Evolutionary conservation across 30 jellyfish, hydroid and myxozoan species (phyloP).

Genomic region (Hydractinia echinata): DNA sequence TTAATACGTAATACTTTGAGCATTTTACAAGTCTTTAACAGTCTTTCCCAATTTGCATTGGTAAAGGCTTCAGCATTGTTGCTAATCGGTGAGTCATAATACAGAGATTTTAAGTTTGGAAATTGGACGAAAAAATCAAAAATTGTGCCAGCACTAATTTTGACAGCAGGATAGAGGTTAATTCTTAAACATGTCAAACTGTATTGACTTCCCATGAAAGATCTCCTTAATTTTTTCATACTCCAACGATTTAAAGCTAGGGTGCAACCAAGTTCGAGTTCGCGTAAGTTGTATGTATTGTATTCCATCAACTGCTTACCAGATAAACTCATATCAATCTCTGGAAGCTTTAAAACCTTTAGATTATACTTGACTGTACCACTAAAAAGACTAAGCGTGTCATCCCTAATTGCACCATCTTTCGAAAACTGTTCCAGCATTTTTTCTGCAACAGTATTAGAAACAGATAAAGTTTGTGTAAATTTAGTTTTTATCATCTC

Average conservation of each 20-base stretch:
- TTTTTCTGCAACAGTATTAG: conserved; percentile 34
- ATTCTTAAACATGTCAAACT: conserved; percentile 17
- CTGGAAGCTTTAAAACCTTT: conserved; percentile 39
- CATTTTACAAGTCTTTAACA: conserved; percentile 8
- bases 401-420: conserved; percentile 3
- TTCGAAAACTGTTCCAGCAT: conserved; percentile 19
- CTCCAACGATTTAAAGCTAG: conserved; percentile 14
- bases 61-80: conserved; percentile 16
- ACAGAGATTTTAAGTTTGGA: conserved; percentile 24
- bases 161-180: conserved; percentile 29
- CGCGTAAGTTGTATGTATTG: conserved; percentile 11
- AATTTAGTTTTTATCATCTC: background rate
- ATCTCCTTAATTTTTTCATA: background rate
- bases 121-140: conserved; percentile 41
- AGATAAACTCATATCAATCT: conserved; percentile 29
- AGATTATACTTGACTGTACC: conserved; percentile 5
- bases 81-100: conserved; percentile 21
- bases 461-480: conserved; percentile 1
- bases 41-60: conserved; percentile 26
- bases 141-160: conserved; percentile 21
- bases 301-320: conserved; percentile 23
- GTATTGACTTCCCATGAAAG: conserved; percentile 26
- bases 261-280: conserved; percentile 21
- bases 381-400: conserved; percentile 12
- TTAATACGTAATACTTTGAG: conserved; percentile 27